A percentile compares a stretch with the other conserved stretches of the same genome.
Conservation (phyloP, 1,140 invertebrate genomes). For the Holotrichia oblita region DNA sequence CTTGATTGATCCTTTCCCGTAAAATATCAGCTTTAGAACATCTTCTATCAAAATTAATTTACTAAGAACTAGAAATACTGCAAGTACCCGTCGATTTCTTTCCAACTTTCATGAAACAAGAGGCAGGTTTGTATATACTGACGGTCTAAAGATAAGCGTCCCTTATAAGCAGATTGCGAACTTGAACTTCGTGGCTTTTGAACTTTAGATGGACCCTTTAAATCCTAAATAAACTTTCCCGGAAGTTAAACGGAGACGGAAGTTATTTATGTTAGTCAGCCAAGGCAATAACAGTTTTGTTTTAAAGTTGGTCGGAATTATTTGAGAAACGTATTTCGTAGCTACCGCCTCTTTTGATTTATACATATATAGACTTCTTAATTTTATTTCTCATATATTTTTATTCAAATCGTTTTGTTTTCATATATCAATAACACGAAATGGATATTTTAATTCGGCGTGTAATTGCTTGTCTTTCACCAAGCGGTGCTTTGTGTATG, state of each 20-base stretch:
- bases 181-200: conserved; percentile 6
- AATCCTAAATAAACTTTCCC: background rate
- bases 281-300: background rate
- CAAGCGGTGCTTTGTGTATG: background rate
- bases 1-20: too few relatives aligned
- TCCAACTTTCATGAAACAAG: background rate
- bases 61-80: too few relatives aligned
- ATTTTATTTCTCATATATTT: too few relatives aligned
- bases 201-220: background rate
- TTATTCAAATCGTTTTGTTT: too few relatives aligned
- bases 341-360: too few relatives aligned
- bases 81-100: background rate
- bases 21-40: too few relatives aligned
- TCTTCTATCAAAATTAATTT: too few relatives aligned
- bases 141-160: background rate
- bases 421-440: background rate
- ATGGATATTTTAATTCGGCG: conserved; percentile 2
- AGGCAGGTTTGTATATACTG: background rate
- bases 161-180: conserved; percentile 1
- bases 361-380: too few relatives aligned
- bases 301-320: too few relatives aligned
- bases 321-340: too few relatives aligned
- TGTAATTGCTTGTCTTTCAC: conserved; percentile 17
- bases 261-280: background rate
- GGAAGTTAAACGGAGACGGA: background rate